phyloP scores from a whole-genome alignment of 2,113 vertebrate species.

The Labeo rohita region DNA sequence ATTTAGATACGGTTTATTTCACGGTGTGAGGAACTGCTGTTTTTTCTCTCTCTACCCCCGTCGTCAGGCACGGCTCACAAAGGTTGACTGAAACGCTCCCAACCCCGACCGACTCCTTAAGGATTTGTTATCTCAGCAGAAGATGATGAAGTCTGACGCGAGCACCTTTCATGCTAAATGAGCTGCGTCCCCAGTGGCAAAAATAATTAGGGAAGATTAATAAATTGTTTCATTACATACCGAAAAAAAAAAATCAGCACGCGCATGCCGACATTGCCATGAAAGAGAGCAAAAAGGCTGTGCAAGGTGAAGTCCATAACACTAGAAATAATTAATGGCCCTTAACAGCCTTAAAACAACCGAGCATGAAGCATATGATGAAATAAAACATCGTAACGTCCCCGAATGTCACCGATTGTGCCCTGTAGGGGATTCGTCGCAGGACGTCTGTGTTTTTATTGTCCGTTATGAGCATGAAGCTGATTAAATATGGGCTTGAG shows the following conservation, averaged over 20 bases:
- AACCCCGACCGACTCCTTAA: background rate
- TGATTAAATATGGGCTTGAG: constrained; percentile 26
- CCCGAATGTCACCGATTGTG: background rate
- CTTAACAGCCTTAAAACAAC: constrained; percentile 21
- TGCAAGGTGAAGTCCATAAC: background rate
- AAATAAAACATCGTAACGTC: constrained; percentile 10
- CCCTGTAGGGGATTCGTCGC: constrained; percentile 14
- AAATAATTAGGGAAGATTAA: constrained; percentile 40
- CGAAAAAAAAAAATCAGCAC: constrained; percentile 40
- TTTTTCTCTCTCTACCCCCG: background rate
- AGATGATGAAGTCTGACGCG: background rate
- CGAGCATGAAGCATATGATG: constrained; percentile 7
- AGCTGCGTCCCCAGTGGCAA: background rate
- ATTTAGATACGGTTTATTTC: background rate
- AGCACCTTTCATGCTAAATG: constrained; percentile 38
- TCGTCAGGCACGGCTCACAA: background rate
- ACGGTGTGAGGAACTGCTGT: background rate
- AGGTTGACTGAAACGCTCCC: background rate
- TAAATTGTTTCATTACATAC: constrained; percentile 41
- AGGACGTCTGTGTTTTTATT: background rate
- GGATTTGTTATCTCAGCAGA: background rate
- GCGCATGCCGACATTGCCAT: background rate
- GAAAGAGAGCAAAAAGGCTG: background rate
- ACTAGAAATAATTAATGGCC: constrained; percentile 36
- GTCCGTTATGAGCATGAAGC: background rate